These are phyloP conservation scores for Suricata suricatta DNA, from an alignment of 2,113 vertebrate genomes.

Conservation along the genomic window DNA sequence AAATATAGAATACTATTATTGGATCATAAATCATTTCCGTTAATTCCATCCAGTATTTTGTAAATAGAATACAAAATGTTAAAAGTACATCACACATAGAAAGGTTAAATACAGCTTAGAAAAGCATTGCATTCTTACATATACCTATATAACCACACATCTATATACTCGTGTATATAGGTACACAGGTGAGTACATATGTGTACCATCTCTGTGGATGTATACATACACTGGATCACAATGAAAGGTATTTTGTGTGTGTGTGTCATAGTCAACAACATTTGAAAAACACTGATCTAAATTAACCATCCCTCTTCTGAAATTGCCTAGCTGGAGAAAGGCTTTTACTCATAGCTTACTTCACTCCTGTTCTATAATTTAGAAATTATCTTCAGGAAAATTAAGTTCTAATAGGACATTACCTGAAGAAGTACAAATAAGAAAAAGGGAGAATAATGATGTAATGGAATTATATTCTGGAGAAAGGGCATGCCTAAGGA, in stretches of 20 bases:
- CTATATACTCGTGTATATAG: neutral
- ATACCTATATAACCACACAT: neutral
- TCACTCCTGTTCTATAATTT: neutral
- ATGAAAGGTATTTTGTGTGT: neutral
- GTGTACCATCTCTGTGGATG: neutral
- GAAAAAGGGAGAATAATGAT: neutral
- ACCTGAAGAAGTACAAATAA: neutral
- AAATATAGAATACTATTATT: neutral
- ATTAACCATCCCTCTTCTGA: neutral
- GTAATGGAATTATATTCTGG: neutral
- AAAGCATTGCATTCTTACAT: neutral
- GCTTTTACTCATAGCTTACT: slow-evolving; percentile 21
- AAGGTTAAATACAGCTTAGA: neutral
- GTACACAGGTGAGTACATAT: neutral
- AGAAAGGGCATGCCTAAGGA: neutral
- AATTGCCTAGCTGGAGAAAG: neutral
- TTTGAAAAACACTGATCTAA: neutral
- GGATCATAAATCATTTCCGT: neutral
- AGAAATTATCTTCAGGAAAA: neutral
- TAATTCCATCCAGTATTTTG: neutral
- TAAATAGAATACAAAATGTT: slow-evolving; percentile 1
- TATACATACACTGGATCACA: neutral
- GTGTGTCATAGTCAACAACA: neutral
- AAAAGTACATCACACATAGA: neutral
- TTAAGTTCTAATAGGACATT: neutral